Evolutionary conservation across 2,113 vertebrate species (phyloP).

Genomic region (Crotalus tigris): DNA sequence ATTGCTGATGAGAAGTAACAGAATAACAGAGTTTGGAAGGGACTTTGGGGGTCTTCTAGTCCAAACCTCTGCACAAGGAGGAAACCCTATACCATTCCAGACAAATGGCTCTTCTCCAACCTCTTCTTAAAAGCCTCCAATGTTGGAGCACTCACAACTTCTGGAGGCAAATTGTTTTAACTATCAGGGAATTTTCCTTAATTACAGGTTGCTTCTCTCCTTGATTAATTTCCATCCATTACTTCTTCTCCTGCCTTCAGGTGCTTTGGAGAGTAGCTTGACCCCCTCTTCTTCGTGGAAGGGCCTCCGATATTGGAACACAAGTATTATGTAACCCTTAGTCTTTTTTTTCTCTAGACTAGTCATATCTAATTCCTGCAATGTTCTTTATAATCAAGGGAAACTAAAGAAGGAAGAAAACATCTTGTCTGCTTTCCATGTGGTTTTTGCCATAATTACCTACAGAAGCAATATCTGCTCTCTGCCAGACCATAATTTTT

Average conservation of each 20-base stretch:
- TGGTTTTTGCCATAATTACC: neutral
- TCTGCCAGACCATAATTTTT: neutral
- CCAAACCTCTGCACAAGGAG: too few species aligned
- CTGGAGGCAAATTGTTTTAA: neutral
- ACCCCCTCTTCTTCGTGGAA: neutral
- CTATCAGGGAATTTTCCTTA: neutral
- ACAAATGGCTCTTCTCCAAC: too few species aligned
- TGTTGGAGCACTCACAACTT: neutral
- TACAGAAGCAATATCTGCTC: accelerated
- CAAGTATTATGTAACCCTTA: neutral
- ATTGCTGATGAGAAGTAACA: neutral
- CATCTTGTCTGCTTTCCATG: neutral
- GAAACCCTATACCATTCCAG: too few species aligned
- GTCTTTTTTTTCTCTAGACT: neutral
- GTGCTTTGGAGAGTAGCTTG: neutral
- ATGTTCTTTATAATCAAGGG: neutral
- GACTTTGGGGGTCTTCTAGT: too few species aligned
- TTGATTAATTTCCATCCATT: neutral
- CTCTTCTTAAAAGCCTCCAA: too few species aligned
- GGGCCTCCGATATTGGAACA: neutral
- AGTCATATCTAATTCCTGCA: neutral
- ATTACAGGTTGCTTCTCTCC: neutral
- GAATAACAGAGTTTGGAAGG: too few species aligned
- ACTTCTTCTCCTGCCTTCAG: neutral
- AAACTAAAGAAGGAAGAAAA: neutral